Conservation (phyloP, 37 sponge, comb jelly and placozoan species). For the Geodia barretti region DNA sequence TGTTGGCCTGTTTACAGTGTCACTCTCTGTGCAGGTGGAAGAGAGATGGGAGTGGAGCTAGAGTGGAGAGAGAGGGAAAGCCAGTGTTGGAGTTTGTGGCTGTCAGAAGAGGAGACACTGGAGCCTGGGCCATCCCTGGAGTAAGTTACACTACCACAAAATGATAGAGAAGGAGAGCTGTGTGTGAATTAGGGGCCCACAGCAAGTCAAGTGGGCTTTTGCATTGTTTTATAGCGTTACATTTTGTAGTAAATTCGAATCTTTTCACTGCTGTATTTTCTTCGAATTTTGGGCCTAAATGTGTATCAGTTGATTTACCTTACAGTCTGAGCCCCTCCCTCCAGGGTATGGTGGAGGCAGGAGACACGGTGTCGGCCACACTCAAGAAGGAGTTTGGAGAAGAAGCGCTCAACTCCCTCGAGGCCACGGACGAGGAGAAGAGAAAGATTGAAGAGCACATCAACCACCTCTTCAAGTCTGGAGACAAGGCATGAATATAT, state of each 20-base stretch:
- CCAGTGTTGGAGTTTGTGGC: slow-evolving; percentile 94
- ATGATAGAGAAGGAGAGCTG: not conserved
- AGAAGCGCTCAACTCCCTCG: slow-evolving; percentile 94
- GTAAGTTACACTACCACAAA: slow-evolving; percentile 33
- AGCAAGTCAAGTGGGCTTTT: no score
- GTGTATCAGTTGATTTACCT: no score
- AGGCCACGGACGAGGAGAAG: slow-evolving; percentile 77
- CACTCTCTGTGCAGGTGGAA: slow-evolving; percentile 73
- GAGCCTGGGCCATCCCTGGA: slow-evolving; percentile 98
- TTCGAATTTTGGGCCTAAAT: no score
- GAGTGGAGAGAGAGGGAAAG: slow-evolving; percentile 63
- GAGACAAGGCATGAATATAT: slow-evolving; percentile 64
- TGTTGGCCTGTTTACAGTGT: not conserved
- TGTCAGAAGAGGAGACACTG: slow-evolving; percentile 88
- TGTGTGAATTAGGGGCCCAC: slow-evolving; percentile 11
- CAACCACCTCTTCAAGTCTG: slow-evolving; percentile 56
- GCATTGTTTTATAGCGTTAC: no score
- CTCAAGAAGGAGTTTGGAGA: slow-evolving; percentile 99
- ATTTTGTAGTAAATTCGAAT: no score
- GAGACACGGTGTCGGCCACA: slow-evolving; percentile 96
- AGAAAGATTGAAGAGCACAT: slow-evolving; percentile 60
- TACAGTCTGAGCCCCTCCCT: not conserved
- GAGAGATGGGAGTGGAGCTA: slow-evolving; percentile 61
- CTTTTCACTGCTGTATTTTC: no score
- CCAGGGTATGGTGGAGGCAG: slow-evolving; percentile 99